Percentiles rank a stretch among this genome's conserved stretches.
phyloP scores from a whole-genome alignment of 2,888 invertebrate genomes.

The Sisyra nigra region DNA sequence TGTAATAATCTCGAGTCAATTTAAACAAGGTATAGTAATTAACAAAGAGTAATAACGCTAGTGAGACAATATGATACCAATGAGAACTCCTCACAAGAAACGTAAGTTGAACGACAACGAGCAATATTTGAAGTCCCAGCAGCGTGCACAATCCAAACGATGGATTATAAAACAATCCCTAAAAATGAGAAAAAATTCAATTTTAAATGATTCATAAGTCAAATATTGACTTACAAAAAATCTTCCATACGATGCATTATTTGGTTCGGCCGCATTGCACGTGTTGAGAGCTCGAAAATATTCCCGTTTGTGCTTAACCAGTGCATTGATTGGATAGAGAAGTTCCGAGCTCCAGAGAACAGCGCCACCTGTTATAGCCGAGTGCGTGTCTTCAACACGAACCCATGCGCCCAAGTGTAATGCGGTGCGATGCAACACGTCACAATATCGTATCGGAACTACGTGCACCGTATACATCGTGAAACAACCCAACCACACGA shows the following conservation, averaged over 20 bases:
- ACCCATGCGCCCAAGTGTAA: slow-evolving; percentile 76
- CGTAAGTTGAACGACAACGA: slow-evolving; percentile 62
- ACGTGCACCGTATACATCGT: slow-evolving; percentile 59
- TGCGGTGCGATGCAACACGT: slow-evolving; percentile 79
- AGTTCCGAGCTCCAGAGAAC: slow-evolving; percentile 36
- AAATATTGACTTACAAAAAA: slow-evolving; percentile 85
- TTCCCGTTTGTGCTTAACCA: slow-evolving; percentile 55
- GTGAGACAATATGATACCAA: slow-evolving; percentile 84
- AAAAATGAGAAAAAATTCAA: slow-evolving; percentile 21
- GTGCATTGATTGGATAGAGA: slow-evolving; percentile 60
- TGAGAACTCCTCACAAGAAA: slow-evolving; percentile 64
- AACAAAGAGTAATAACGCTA: slow-evolving; percentile 71
- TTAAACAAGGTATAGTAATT: slow-evolving; percentile 89
- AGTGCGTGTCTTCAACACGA: slow-evolving; percentile 18
- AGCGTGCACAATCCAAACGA: slow-evolving; percentile 57
- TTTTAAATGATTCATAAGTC: no score
- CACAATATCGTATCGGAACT: slow-evolving; percentile 54
- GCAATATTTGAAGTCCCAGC: slow-evolving; percentile 49
- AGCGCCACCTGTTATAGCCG: not conserved
- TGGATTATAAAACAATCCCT: slow-evolving; percentile 81
- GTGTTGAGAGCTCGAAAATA: slow-evolving; percentile 61
- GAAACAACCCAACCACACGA: slow-evolving; percentile 74
- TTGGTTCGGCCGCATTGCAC: slow-evolving; percentile 78
- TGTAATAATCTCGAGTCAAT: slow-evolving; percentile 68
- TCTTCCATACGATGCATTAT: slow-evolving; percentile 58